Evolutionary conservation across 2,797 vertebrate species (phyloP).

Genomic region (Notamacropus eugenii): DNA sequence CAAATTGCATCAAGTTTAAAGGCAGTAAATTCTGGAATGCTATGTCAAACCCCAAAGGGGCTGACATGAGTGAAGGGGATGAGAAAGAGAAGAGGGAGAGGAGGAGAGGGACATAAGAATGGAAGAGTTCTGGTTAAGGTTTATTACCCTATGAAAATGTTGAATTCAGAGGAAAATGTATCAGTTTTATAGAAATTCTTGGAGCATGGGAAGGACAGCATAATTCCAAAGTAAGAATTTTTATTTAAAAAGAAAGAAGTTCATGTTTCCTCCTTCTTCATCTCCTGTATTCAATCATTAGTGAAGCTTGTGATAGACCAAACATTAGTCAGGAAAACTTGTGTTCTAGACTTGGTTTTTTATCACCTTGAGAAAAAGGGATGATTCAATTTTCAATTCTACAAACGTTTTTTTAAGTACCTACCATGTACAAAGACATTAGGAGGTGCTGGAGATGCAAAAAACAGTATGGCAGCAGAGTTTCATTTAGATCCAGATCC

Average conservation of each 20-base stretch:
- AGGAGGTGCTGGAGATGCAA: neutral
- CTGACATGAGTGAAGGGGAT: neutral
- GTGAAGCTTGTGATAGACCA: neutral
- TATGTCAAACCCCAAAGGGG: neutral
- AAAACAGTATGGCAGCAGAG: neutral
- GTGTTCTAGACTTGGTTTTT: neutral
- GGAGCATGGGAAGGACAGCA: neutral
- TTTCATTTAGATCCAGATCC: neutral
- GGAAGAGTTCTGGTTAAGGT: neutral
- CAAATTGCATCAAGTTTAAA: neutral
- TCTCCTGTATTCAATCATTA: neutral
- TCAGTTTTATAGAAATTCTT: neutral
- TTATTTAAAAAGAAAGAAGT: neutral
- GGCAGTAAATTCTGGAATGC: neutral
- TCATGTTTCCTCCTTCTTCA: neutral
- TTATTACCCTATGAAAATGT: neutral
- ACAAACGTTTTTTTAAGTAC: neutral
- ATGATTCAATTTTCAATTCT: neutral
- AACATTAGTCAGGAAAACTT: neutral
- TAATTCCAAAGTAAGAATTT: neutral
- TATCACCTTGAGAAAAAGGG: neutral
- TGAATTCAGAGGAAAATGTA: neutral
- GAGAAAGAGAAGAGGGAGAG: neutral
- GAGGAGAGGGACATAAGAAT: neutral
- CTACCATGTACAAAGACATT: neutral